Evolutionary conservation across 2,888 invertebrate genomes (phyloP), one percentile per base, ranked within the genome.

Genomic region (Leptopilina syphax): DNA sequence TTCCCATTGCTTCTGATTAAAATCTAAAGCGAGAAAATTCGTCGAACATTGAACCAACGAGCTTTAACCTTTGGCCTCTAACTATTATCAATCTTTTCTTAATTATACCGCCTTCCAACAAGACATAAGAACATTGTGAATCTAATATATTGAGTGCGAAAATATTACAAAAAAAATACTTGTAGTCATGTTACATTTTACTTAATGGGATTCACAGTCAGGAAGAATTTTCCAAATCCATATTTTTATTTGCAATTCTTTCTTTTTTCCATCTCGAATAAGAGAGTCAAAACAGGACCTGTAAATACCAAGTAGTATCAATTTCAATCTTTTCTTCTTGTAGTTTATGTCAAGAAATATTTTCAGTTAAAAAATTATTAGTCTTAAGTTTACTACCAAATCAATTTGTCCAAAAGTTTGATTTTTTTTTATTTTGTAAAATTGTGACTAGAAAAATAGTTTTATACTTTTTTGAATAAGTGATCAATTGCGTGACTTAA

Each of bases 151-250:
- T 67, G 44, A 68, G 79, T 81, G 78, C 79, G 81, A 80, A 83
- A 83, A 81, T 83, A 81, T 81, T 78, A 8, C 8, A 8, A 13
- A 63, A 80, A 80, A 60, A 41, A 80, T 79, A 60, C 60, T 47
- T 81, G 41, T 24, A 73, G 82, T 79, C 77, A 63, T 65, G 57
- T 79, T 67, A 54, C 78, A 84, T 86, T 86, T 86, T 79, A 81
- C 87, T 81, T 82, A 76, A 83, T 84, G 82, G 83, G 87, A 82
- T 83, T 85, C 82, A 84, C 85, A 85, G 86, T 83, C 81, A 84
- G 79, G 81, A 70, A 78, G 81, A 60, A 78, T 18, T 18, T 18
- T 18, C 18, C 18, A 18, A 18, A 18, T 18, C 18, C 18, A 82
- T 80, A 80, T 47, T 34, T n/a, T 54, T 77, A 79, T 78, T 44